Base-by-base conservation (phyloP, 2,888 invertebrate species). In the Lamellibrachia columna region DNA sequence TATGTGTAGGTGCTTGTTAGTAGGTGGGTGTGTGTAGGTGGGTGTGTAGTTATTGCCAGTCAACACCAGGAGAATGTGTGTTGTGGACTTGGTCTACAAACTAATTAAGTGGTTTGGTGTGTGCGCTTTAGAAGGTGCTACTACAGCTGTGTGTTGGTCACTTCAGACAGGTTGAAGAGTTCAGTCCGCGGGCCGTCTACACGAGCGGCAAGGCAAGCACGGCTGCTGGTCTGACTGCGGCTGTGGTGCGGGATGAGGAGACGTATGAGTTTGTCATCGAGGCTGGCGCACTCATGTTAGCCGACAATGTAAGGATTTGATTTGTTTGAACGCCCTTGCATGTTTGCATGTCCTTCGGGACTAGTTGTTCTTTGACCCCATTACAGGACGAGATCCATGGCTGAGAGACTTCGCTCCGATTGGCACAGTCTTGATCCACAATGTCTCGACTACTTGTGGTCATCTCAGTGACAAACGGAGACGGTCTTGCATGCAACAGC, bases 201-300 rank as follows among this genome's bases (percentile, higher is more conserved):
- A 99, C 99, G 0, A 99, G 99, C 90, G 99, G 99, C 8, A 99
- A 99, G 97, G 99, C 99, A 0, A 99, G 99, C 0, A 98, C 98
- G 2, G 99, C 99, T 0, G 99, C 99, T 92, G 99, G 99, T 97
- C 97, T 99, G 92, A 99, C 99, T 0, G 99, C 99, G 0, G 99
- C 99, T 40, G 99, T 99, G 0, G 99, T 99, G 0, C 98, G 97
- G 97, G 99, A 99, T 96, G 99, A 99, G 96, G 99, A 99, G 96
- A 98, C 99, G 0, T 98, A 98, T 94, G 99, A 99, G 97, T 99
- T 99, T 97, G 99, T 99, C 9, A 99, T 99, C 94, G 99, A 99
- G 97, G 99, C 99, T 8, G 99, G 99, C n/a, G 99, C 99, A 0
- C 97, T 99, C 58, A 99, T 99, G 99, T 97, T 99, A 95, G 99